phyloP scores from a whole-genome alignment of 2,888 invertebrate species.

The Cerceris ruficornis region DNA sequence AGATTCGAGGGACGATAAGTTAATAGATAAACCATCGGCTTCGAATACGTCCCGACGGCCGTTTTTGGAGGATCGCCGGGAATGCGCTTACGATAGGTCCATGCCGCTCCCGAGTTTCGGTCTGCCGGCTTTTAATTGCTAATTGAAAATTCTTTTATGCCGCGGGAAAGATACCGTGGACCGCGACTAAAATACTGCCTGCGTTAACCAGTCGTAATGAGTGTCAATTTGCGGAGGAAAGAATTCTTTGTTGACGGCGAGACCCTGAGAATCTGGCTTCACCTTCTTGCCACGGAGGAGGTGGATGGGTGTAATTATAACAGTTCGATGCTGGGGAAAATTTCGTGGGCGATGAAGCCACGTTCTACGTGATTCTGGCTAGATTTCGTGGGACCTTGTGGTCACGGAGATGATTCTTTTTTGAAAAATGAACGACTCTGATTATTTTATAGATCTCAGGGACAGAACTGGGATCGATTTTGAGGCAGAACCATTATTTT shows the following conservation, averaged over 20 bases:
- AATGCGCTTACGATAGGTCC: slow-evolving; percentile 48
- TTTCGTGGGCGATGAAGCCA: too few species aligned
- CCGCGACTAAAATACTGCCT: slow-evolving; percentile 28
- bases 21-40: slow-evolving; percentile 54
- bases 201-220: slow-evolving; percentile 44
- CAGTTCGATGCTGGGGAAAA: too few species aligned
- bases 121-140: slow-evolving; percentile 47
- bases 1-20: slow-evolving; percentile 49
- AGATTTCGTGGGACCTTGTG: too few species aligned
- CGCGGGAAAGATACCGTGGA: slow-evolving; percentile 31
- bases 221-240: slow-evolving; percentile 14
- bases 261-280: background rate
- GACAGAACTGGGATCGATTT: too few species aligned
- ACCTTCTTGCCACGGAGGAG: too few species aligned
- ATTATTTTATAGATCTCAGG: too few species aligned
- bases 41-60: slow-evolving; percentile 24
- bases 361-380: too few species aligned
- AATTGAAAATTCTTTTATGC: slow-evolving; percentile 50
- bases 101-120: slow-evolving; percentile 4
- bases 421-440: too few species aligned
- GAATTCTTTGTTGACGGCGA: slow-evolving; percentile 6
- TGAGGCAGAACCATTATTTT: too few species aligned
- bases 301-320: too few species aligned
- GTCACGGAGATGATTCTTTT: too few species aligned
- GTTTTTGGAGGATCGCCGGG: slow-evolving; percentile 52